Evolutionary conservation across 2,888 invertebrate species (phyloP).

Genomic region (Aphidius colemani): DNA sequence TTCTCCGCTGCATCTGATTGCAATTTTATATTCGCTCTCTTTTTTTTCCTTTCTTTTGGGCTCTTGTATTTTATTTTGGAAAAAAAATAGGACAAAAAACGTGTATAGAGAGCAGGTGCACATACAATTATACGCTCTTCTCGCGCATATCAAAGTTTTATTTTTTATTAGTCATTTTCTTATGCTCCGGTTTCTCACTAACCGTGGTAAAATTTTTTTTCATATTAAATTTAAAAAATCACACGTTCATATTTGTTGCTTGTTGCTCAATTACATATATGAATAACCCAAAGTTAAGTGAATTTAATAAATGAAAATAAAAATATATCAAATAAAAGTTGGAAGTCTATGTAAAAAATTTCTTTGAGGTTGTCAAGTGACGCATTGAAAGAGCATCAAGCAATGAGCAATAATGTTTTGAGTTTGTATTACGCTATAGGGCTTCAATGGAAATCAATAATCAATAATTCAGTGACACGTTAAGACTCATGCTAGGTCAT

Average conservation of each 20-base stretch:
- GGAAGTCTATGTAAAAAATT: background rate
- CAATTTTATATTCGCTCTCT: background rate
- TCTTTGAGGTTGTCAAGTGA: slow-evolving; percentile 19
- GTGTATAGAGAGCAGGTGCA: slow-evolving; percentile 42
- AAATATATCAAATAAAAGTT: too few relatives aligned
- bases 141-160: slow-evolving; percentile 31
- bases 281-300: too few relatives aligned
- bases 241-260: too few relatives aligned
- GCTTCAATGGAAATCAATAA: slow-evolving; percentile 22
- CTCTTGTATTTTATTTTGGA: background rate
- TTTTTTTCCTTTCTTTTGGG: background rate
- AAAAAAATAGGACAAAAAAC: slow-evolving; percentile 10
- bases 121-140: slow-evolving; percentile 45
- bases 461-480: background rate
- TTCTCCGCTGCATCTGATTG: background rate
- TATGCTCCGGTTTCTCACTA: background rate
- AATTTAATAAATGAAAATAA: too few relatives aligned
- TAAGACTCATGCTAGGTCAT: slow-evolving; percentile 1
- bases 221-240: too few relatives aligned
- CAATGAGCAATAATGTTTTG: background rate
- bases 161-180: slow-evolving; percentile 11
- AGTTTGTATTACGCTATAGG: slow-evolving; percentile 12
- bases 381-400: slow-evolving; percentile 16
- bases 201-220: background rate
- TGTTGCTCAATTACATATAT: too few relatives aligned